Conservation (phyloP, 2,113 vertebrate genomes). For the Neodon shergylaensis region DNA sequence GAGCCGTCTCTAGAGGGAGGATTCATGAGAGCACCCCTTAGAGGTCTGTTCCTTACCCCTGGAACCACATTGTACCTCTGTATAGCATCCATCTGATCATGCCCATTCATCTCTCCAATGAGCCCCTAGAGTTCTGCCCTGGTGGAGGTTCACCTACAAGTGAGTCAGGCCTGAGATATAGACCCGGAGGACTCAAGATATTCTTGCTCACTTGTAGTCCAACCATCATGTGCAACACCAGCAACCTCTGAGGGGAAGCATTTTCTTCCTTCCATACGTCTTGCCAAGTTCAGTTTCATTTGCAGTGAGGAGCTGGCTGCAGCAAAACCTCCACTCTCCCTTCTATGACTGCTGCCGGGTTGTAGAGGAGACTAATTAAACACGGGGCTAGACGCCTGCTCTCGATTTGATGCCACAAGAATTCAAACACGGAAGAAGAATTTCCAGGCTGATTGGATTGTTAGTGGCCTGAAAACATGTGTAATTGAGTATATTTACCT, state of each 20-base stretch:
- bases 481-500: constrained; percentile 32
- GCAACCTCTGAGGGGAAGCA: neutral
- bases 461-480: constrained; percentile 55
- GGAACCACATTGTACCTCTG: neutral
- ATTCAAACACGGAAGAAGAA: constrained; percentile 48
- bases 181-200: neutral
- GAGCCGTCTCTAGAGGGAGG: neutral
- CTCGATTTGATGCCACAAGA: constrained; percentile 24
- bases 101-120: neutral
- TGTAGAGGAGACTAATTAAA: constrained; percentile 53
- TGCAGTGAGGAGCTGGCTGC: neutral
- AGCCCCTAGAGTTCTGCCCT: neutral
- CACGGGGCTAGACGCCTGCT: constrained; percentile 29
- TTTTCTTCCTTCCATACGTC: neutral
- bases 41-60: neutral
- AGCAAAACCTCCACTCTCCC: neutral
- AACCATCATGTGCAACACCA: neutral
- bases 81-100: neutral
- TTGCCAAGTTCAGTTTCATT: neutral
- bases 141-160: neutral
- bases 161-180: neutral
- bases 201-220: neutral
- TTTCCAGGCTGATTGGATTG: constrained; percentile 60
- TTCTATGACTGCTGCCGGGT: neutral
- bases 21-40: neutral